A percentile compares a stretch with the other conserved stretches of the same genome.
Evolutionary conservation across 2,113 vertebrate genomes (phyloP).

Genomic region (Macroglossus sobrinus): DNA sequence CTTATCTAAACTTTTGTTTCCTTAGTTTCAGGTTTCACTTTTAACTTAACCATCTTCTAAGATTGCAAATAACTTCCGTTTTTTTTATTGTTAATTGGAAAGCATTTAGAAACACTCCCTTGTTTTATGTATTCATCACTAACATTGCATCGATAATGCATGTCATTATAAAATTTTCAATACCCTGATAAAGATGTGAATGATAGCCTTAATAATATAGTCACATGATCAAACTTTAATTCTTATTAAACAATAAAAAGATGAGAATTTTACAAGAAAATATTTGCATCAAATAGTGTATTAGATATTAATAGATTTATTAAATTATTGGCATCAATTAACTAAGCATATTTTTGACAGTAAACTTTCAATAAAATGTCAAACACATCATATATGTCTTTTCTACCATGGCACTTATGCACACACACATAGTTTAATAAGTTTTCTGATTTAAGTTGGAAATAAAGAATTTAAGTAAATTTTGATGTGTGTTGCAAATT

Average conservation of each 20-base stretch:
- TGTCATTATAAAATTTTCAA: slow-evolving; percentile 49
- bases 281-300: not conserved
- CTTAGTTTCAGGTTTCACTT: slow-evolving; percentile 72
- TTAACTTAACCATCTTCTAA: slow-evolving; percentile 56
- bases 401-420: not conserved
- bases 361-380: not conserved
- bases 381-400: not conserved
- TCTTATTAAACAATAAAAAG: not conserved
- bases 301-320: not conserved
- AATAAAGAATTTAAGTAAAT: not conserved
- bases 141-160: not conserved
- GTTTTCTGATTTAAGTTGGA: not conserved
- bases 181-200: not conserved
- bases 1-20: slow-evolving; percentile 76
- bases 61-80: slow-evolving; percentile 60
- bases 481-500: not conserved
- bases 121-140: not conserved
- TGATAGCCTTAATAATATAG: not conserved
- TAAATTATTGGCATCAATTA: not conserved
- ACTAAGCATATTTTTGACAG: not conserved
- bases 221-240: not conserved
- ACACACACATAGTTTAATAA: not conserved
- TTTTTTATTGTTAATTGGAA: slow-evolving; percentile 53
- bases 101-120: not conserved
- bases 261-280: not conserved